Percentiles rank a stretch among this genome's conserved stretches.
Evolutionary conservation across 64 coral and sea anemone species (phyloP).

Genomic region (Dendrophyllia cribrosa): DNA sequence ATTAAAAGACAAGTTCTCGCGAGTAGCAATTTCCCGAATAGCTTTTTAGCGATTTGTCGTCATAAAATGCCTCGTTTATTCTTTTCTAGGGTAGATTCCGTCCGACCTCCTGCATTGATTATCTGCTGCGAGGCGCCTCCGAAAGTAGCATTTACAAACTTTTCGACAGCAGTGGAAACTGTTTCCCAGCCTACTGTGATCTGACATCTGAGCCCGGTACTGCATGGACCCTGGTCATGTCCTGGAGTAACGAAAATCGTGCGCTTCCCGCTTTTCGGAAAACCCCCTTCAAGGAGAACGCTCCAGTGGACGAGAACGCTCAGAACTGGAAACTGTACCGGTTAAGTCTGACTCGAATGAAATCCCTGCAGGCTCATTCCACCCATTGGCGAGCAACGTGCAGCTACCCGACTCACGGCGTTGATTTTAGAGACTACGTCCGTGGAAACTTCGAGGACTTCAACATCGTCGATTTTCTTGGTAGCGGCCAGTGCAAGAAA

Average conservation of each 20-base stretch:
- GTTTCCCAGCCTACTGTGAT: conserved; percentile 58
- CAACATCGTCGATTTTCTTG: conserved; percentile 38
- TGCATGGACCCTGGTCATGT: conserved; percentile 52
- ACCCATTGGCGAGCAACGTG: conserved; percentile 34
- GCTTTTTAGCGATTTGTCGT: too few species aligned
- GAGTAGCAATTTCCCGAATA: too few species aligned
- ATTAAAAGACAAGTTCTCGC: too few species aligned
- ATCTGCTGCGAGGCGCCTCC: background rate
- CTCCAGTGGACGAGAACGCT: background rate
- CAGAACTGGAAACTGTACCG: conserved; percentile 46
- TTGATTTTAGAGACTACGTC: conserved; percentile 53
- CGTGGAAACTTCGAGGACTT: conserved; percentile 52
- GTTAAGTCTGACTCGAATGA: conserved; percentile 16
- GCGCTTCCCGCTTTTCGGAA: background rate
- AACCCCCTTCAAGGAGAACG: conserved; percentile 1
- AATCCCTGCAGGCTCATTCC: background rate
- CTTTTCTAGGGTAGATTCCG: background rate
- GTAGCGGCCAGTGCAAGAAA: background rate
- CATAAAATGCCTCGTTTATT: too few species aligned
- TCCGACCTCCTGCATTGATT: conserved; percentile 37
- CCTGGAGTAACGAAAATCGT: background rate
- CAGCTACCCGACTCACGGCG: conserved; percentile 9
- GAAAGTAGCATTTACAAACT: conserved; percentile 31
- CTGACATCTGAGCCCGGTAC: conserved; percentile 46
- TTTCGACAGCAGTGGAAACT: conserved; percentile 10